phyloP scores from a whole-genome alignment of 2,113 vertebrate genomes.

The Cygnus atratus region DNA sequence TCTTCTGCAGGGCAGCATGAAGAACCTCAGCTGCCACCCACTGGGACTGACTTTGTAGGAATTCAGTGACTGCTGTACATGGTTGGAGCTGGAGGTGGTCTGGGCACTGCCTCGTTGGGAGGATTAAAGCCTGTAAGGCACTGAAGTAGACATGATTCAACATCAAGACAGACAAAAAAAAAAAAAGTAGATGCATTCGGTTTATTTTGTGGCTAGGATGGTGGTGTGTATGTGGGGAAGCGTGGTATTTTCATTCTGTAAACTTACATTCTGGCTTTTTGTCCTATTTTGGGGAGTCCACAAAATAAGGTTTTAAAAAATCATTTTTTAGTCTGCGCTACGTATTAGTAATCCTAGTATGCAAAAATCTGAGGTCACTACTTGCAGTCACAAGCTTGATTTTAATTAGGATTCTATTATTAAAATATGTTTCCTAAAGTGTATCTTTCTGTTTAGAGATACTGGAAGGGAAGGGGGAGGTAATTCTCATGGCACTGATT shows the following conservation, averaged over 20 bases:
- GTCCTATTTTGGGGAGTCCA: neutral
- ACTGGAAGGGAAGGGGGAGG: neutral
- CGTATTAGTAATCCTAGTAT: neutral
- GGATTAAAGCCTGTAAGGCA: neutral
- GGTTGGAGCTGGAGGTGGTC: neutral
- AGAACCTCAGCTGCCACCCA: neutral
- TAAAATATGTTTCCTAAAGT: neutral
- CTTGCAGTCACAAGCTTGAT: neutral
- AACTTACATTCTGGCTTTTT: neutral
- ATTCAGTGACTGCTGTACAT: neutral
- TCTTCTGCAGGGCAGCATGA: neutral
- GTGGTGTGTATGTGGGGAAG: neutral
- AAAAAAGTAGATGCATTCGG: neutral
- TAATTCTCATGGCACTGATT: conserved; percentile 28
- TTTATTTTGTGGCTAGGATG: neutral
- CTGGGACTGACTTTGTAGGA: neutral
- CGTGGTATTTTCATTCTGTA: neutral
- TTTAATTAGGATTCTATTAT: neutral
- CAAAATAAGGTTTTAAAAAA: neutral
- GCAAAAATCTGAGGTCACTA: neutral
- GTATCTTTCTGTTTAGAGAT: neutral
- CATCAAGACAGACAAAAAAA: neutral
- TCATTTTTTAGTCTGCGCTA: neutral
- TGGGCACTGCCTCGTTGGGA: neutral
- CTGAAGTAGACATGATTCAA: neutral